Evolutionary conservation across 2,113 vertebrate genomes (phyloP), one percentile per base, ranked within the genome.

Genomic region (Anthoscopus minutus): DNA sequence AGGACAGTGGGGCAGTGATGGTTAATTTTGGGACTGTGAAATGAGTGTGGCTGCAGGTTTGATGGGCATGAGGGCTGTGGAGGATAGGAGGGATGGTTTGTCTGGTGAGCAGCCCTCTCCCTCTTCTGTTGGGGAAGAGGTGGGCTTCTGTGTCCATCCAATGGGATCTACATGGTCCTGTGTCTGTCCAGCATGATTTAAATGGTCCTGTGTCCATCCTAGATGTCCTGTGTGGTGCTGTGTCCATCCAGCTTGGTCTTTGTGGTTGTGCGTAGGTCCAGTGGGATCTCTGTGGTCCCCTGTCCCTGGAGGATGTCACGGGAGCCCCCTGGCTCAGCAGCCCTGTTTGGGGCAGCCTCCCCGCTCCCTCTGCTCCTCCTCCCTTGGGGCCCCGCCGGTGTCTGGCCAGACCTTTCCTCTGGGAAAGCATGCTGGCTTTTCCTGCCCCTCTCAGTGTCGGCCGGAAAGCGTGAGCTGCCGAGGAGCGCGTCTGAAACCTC

Each of bases 251-350:
- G 0, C n/a, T 3, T 0, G 2, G 8, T 25, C 33, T 5, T 30
- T 4, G 16, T 62, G 81, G 24, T 6, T 21, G 12, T 44, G 25
- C 25, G 38, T 14, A 2, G 0, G 0, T n/a, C 23, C 58, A 15
- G 15, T 8, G 30, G 16, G 71, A 10, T 50, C 51, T 22, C 30
- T 4, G 2, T 44, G 53, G 21, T n/a, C 6, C 42, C 16, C 4
- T 7, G 19, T 74, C 69, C 61, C 61, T 40, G 0, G 7, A 11
- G 60, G 6, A 2, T 0, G 3, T 27, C 11, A 4, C 0, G 1
- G 89, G 40, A 54, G 44, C 74, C 20, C 40, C 9, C 2, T 2
- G 11, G 64, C 35, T 30, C 14, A 2, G 62, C 18, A 50, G 66
- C 53, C 28, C n/a, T 0, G 0, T 77, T 15, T 17, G 62, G 27